A percentile compares a stretch with the other conserved stretches of the same genome.
Conservation (phyloP, 2,888 invertebrate genomes). For the Exephanes ischioxanthus region DNA sequence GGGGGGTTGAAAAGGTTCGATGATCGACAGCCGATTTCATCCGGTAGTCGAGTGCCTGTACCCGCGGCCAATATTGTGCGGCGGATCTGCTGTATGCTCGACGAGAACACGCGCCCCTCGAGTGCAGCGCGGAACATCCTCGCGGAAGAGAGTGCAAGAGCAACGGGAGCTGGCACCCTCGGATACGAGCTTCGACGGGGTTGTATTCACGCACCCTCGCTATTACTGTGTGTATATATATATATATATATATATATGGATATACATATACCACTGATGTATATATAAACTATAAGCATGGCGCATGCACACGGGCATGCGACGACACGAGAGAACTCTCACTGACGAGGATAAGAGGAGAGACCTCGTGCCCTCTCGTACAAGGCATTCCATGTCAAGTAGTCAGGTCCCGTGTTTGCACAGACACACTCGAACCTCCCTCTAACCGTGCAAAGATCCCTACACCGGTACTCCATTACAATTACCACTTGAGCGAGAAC, state of each 20-base stretch:
- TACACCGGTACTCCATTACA: slow-evolving; percentile 61
- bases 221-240: not conserved
- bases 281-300: not conserved
- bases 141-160: slow-evolving; percentile 10
- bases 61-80: slow-evolving; percentile 10
- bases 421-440: slow-evolving; percentile 55
- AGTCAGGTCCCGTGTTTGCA: slow-evolving; percentile 62
- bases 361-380: slow-evolving; percentile 33
- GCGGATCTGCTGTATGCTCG: slow-evolving; percentile 31
- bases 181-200: slow-evolving; percentile 15
- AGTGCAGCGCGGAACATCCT: slow-evolving; percentile 29
- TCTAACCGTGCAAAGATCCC: slow-evolving; percentile 26
- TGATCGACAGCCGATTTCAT: slow-evolving; percentile 63
- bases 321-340: slow-evolving; percentile 34
- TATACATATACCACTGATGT: no score
- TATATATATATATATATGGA: no score
- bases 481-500: slow-evolving; percentile 58
- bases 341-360: slow-evolving; percentile 20
- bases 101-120: not conserved
- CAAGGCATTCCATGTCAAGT: slow-evolving; percentile 60
- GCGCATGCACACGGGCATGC: slow-evolving; percentile 23
- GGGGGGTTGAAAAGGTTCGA: not conserved
- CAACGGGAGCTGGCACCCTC: slow-evolving; percentile 17
- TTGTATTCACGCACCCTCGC: not conserved
- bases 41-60: slow-evolving; percentile 18